These are phyloP conservation scores for Karalla daura DNA, from an alignment of 2,797 vertebrate genomes.

Conservation along the genomic window DNA sequence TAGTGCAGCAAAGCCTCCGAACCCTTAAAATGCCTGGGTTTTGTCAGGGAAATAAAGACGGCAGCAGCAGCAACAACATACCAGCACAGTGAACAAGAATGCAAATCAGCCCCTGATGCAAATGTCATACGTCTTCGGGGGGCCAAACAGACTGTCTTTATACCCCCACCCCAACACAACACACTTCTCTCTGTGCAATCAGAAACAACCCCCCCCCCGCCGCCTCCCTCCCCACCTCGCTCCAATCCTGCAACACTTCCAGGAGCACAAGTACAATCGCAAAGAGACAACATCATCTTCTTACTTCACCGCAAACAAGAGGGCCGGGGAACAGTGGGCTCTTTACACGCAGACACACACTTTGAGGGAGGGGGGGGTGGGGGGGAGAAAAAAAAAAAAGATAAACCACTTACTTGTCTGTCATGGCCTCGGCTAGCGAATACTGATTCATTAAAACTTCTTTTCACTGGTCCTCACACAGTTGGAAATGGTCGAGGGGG, in stretches of 20 bases:
- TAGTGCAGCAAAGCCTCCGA: constrained; percentile 43
- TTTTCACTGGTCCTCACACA: constrained; percentile 55
- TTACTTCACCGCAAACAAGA: constrained; percentile 63
- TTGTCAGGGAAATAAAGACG: constrained; percentile 68
- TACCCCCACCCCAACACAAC: constrained; percentile 51
- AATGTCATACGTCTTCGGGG: constrained; percentile 76
- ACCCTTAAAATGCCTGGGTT: constrained; percentile 58
- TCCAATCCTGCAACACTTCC: constrained; percentile 27
- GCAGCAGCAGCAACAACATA: constrained; percentile 71
- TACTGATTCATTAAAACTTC: constrained; percentile 83
- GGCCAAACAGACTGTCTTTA: constrained; percentile 76
- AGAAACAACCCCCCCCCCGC: too few relatives aligned
- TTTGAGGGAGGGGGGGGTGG: too few relatives aligned
- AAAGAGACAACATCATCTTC: constrained; percentile 48
- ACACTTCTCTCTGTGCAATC: constrained; percentile 53
- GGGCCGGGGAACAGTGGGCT: constrained; percentile 36
- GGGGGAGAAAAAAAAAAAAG: background rate
- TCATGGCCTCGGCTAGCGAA: constrained; percentile 83
- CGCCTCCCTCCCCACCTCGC: constrained; percentile 29
- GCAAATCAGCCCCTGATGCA: constrained; percentile 81
- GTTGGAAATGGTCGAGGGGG: constrained; percentile 55
- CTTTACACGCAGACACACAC: constrained; percentile 25
- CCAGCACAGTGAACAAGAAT: constrained; percentile 73
- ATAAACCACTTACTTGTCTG: constrained; percentile 84
- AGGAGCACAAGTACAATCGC: constrained; percentile 43